Conservation (phyloP, 1,140 invertebrate genomes). For the Campodea augens region DNA sequence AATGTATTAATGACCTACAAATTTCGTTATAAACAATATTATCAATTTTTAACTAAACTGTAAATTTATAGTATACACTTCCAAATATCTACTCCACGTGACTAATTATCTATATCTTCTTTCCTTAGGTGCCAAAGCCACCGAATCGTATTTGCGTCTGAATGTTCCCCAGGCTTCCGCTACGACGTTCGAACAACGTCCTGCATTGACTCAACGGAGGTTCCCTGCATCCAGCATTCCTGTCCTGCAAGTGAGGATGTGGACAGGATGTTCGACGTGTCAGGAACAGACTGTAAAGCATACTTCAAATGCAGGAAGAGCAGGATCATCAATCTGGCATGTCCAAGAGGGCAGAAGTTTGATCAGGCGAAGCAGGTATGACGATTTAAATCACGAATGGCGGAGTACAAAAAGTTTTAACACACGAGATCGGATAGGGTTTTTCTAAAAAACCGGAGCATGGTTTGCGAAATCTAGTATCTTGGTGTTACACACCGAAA, state of each 20-base stretch:
- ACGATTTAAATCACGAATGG: background rate
- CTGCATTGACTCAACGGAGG: background rate
- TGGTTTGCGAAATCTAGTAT: no score
- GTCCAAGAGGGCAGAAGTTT: constrained; percentile 15
- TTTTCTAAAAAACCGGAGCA: background rate
- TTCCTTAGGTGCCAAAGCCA: background rate
- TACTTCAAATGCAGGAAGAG: constrained; percentile 17
- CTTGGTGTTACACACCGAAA: background rate
- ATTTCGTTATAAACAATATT: no score
- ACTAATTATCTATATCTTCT: no score
- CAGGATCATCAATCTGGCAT: constrained; percentile 11
- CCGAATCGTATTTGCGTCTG: background rate
- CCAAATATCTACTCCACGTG: no score
- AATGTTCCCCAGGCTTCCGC: background rate
- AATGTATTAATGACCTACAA: no score
- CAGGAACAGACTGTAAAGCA: constrained; percentile 14
- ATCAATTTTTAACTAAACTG: no score
- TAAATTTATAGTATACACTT: no score
- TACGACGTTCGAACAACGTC: background rate
- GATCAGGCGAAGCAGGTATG: constrained; percentile 16
- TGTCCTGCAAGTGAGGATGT: constrained; percentile 1
- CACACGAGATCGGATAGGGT: background rate
- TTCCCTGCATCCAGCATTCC: background rate
- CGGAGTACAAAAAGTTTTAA: background rate
- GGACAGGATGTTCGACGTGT: constrained; percentile 6